Evolutionary conservation across 1,140 invertebrate species (phyloP), one percentile per base, ranked within the genome.

Genomic region (Hyposmocoma kahamanoa): DNA sequence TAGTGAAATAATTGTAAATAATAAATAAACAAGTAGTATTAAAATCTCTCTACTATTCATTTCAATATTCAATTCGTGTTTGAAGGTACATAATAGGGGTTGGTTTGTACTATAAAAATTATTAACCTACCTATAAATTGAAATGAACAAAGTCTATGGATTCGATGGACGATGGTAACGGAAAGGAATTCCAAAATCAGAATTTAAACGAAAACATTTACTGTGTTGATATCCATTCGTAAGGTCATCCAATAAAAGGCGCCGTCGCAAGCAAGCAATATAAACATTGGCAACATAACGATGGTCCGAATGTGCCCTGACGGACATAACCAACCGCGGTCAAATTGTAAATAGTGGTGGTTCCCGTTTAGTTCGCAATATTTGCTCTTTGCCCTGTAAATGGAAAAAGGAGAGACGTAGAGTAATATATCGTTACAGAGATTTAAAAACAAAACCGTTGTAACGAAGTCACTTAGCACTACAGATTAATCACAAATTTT

Each of bases 291-390:
- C 56, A 65, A 72, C 61, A 50, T 83, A 83, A 83, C 79, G 76
- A 79, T 49, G 61, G 59, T 22, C 51, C 59, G 61, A 76, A 72
- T 78, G 72, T 69, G 67, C 57, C 67, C 76, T 71, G 75, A 77
- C 75, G 77, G 72, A 72, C 63, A 55, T 62, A 56, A 63, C 42
- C 38, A 38, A 18, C 56, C 61, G 71, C 50, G 60, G 61, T 69
- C 59, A 50, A 73, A 79, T 82, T 82, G 78, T 77, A 82, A 81
- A 84, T 80, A 76, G 81, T 67, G 77, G 69, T 65, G 53, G 60
- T 64, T 63, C 67, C 62, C 72, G 74, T 84, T 84, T 84, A 84
- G 80, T 79, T 81, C 72, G 80, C 77, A 80, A 84, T 84, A 81
- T 84, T 81, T 78, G 77, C 82, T 74, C 66, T 72, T 69, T 74